Evolutionary conservation across 2,113 vertebrate species (phyloP).

Genomic region (Hippocampus barbouri): DNA sequence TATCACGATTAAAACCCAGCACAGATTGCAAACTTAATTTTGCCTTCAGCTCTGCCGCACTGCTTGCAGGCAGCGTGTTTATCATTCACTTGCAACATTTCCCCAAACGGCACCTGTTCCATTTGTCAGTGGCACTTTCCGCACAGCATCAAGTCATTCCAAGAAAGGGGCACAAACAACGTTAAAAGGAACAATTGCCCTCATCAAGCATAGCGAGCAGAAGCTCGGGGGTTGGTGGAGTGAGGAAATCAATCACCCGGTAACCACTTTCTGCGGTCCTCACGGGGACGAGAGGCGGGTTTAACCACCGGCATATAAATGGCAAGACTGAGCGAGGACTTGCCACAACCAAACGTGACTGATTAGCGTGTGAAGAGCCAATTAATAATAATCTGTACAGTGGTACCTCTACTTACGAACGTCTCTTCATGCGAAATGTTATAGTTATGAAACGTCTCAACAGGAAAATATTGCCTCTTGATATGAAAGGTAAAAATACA

Average conservation of each 20-base stretch:
- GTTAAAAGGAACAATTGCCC: neutral
- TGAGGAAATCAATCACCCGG: conserved; percentile 23
- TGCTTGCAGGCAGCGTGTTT: conserved; percentile 23
- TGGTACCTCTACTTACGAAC: no score
- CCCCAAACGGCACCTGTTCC: neutral
- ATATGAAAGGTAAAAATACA: no score
- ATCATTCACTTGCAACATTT: conserved; percentile 27
- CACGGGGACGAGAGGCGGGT: conserved; percentile 1
- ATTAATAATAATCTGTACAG: no score
- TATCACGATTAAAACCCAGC: neutral
- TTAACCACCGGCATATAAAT: conserved; percentile 21
- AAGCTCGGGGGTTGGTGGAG: neutral
- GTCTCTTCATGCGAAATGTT: no score
- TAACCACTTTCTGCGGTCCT: conserved; percentile 11
- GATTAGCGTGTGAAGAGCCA: conserved; percentile 11
- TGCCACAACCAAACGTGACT: conserved; percentile 31
- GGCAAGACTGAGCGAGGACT: conserved; percentile 10
- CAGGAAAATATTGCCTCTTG: no score
- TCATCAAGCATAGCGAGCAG: conserved; percentile 5
- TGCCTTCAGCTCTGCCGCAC: neutral
- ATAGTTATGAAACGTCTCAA: no score
- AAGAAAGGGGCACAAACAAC: neutral
- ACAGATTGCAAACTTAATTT: conserved; percentile 3
- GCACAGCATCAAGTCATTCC: neutral
- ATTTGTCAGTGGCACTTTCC: conserved; percentile 14